Evolutionary conservation across 2,888 invertebrate genomes (phyloP).

Genomic region (Spilosoma lubricipeda): DNA sequence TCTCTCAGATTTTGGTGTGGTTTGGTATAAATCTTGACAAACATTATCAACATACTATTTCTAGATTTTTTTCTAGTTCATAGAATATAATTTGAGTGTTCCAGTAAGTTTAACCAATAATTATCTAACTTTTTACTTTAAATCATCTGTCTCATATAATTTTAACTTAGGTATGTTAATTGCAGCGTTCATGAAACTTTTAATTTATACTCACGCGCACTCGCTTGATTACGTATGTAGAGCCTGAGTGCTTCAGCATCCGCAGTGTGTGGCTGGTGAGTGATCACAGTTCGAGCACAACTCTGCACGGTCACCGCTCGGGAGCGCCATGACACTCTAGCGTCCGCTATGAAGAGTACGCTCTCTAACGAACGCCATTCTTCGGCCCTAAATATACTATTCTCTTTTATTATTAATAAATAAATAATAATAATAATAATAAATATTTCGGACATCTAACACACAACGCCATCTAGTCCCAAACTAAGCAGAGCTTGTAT

Average conservation of each 20-base stretch:
- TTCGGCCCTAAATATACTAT: slow-evolving; percentile 76
- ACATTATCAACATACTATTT: no score
- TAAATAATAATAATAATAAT: no score
- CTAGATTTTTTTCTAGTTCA: no score
- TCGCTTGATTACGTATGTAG: slow-evolving; percentile 79
- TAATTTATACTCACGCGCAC: slow-evolving; percentile 61
- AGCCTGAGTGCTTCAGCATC: slow-evolving; percentile 86
- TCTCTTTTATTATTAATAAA: no score
- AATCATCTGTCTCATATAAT: not conserved
- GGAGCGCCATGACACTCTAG: slow-evolving; percentile 87
- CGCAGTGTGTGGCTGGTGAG: slow-evolving; percentile 90
- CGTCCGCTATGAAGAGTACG: slow-evolving; percentile 90
- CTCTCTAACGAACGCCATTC: slow-evolving; percentile 90
- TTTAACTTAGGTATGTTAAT: no score
- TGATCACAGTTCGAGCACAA: slow-evolving; percentile 87
- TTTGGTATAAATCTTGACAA: no score
- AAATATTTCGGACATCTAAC: no score
- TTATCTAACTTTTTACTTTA: not conserved
- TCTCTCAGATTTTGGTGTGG: no score
- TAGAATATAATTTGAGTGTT: no score
- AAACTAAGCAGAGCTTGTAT: no score
- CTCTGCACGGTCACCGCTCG: slow-evolving; percentile 83
- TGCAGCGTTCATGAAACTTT: not conserved
- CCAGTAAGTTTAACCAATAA: no score
- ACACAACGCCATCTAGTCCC: no score